Base-by-base conservation (phyloP, 2,113 vertebrate species). In the Astatotilapia flaviijosephi region DNA sequence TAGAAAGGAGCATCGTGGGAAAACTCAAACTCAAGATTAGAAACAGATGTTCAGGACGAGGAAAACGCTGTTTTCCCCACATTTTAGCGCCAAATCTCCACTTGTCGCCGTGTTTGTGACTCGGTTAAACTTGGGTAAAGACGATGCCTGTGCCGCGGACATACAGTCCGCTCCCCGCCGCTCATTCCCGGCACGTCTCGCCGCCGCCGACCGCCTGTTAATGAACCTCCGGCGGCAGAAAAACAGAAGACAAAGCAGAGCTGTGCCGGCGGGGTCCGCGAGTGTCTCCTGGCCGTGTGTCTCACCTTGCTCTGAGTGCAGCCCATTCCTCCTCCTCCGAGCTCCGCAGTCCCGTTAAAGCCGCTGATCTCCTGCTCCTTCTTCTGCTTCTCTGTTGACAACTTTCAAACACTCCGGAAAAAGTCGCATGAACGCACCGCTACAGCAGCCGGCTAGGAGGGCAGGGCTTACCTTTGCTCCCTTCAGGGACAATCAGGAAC, bases 231-330 rank as follows among this genome's bases (percentile, higher is more conserved):
- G 7, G 5, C 14, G 17, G 60, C 47, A 53, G 70, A 47, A 47
- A 75, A 75, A 28, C 70, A 28, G 14, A 75, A 49, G 45, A 49
- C 56, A 49, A 42, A 51, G 47, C 6, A 6, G 9, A n/a, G 49
- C 62, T 86, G 49, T 33, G 4, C 65, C 91, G 2, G 3, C 42
- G 47, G 80, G 6, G 7, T 8, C 2, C 6, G 19, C 2, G 4
- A 13, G 68, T 35, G 12, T n/a, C n/a, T 35, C 10, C 4, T 80
- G 19, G 7, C 79, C n/a, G 81, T 23, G 84, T 7, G 4, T 2
- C 94, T 94, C 83, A 94, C 93, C 92, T 95, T 96, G 55, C 96
- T 97, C 58, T 95, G 91, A 85, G 62, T 82, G 93, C 96, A 96
- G 86, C 96, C 96, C 96, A 96, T 96, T 31, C 79, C 92, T 91